These are phyloP conservation scores for Oscheius onirici DNA, from an alignment of 2,888 invertebrate species.

Conservation along the genomic window DNA sequence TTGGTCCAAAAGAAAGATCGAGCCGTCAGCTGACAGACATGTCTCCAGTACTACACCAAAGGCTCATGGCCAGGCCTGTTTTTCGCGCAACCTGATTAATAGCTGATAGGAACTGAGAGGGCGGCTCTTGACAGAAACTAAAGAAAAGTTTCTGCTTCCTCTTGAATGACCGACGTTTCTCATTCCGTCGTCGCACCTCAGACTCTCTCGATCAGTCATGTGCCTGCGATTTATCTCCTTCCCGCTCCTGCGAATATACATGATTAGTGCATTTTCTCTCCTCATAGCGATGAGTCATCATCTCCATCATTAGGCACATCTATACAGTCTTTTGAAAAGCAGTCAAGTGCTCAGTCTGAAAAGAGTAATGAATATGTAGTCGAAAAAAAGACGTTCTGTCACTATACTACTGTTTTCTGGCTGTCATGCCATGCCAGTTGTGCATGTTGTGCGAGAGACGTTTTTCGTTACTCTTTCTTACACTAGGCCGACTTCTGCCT, in stretches of 20 bases:
- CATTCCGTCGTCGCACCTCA: neutral
- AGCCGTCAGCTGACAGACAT: conserved; percentile 23
- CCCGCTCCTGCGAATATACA: conserved; percentile 21
- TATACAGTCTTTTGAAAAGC: neutral
- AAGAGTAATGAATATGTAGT: neutral
- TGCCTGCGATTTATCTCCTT: conserved; percentile 1
- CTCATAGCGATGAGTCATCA: neutral
- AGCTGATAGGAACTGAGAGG: conserved; percentile 1
- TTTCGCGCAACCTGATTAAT: conserved; percentile 13
- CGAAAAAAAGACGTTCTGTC: neutral
- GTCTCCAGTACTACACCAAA: conserved; percentile 11
- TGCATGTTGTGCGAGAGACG: conserved; percentile 24
- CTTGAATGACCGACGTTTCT: neutral
- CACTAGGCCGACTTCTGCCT: conserved; percentile 30
- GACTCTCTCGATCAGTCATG: neutral
- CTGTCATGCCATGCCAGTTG: conserved; percentile 24
- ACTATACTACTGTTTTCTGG: conserved; percentile 31
- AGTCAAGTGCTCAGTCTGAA: neutral
- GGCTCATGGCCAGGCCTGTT: neutral
- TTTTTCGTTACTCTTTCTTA: conserved; percentile 35
- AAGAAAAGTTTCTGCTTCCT: neutral
- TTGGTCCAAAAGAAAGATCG: neutral
- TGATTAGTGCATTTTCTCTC: conserved; percentile 27
- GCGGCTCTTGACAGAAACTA: neutral
- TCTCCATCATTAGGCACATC: conserved; percentile 1